Evolutionary conservation across 2,113 vertebrate genomes (phyloP), one percentile per base, ranked within the genome.

Genomic region (Cavia porcellus): DNA sequence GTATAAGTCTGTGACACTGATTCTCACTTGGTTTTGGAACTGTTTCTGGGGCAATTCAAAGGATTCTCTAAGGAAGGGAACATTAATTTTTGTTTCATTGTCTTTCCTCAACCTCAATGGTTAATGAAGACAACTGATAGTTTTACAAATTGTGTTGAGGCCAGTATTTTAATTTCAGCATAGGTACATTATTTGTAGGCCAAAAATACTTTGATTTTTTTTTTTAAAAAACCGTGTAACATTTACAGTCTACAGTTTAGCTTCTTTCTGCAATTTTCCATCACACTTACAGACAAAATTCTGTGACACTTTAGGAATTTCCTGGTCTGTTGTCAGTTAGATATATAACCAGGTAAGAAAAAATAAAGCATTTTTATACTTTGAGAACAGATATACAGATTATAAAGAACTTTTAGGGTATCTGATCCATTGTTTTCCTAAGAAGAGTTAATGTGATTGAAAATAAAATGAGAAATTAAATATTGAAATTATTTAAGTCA

Each of bases 401-500:
- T 90, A 81, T 13, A 74, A 86, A 89, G 89, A 66, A 45, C 9
- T 38, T 57, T 66, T 20, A 74, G 85, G 30, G 70, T 4, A 72
- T 10, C 7, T 38, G 19, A 74, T 75, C 32, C n/a, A 25, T 9
- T 70, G 75, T 81, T 89, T 79, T 82, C 20, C 59, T 88, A 9
- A 17, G 57, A 57, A 82, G 14, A 86, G 1, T 45, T 82, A 14
- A 5, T 81, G 45, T 70, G 24, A 79, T 42, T 50, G 3, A 66
- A 81, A 42, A 9, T 62, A 66, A 95, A 79, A 93, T 81, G 38
- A 87, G 30, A 84, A 92, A 52, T 92, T 87, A 32, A 92, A 85
- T 50, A 74, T 57, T 38, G 47, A 95, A 94, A 45, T 28, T 68
- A 83, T 47, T 85, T 45, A 82, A 95, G 2, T 4, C 64, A 81